Conservation (phyloP, 1,140 invertebrate species). For the Lineus longissimus region DNA sequence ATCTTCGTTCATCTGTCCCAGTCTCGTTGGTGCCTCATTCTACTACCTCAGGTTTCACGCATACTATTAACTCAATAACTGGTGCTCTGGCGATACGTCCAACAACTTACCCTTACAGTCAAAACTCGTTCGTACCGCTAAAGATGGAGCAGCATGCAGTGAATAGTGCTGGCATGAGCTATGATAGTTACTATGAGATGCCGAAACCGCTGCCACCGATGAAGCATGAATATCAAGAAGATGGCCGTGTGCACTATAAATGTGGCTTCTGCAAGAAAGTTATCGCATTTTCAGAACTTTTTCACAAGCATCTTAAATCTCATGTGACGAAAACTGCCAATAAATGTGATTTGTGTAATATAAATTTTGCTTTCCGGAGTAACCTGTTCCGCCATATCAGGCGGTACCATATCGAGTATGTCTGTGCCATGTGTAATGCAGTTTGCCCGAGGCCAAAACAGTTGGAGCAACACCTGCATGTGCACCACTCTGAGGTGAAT, state of each 20-base stretch:
- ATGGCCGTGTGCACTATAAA: constrained; percentile 2
- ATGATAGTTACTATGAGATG: neutral
- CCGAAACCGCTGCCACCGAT: neutral
- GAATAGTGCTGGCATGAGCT: too few relatives aligned
- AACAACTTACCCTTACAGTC: too few relatives aligned
- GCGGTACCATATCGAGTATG: constrained; percentile 1
- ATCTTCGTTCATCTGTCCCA: too few relatives aligned
- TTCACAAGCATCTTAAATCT: constrained; percentile 2
- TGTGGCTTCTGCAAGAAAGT: constrained; percentile 7
- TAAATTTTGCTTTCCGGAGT: neutral
- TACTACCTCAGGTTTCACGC: too few relatives aligned
- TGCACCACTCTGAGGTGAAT: neutral
- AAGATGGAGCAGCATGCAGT: too few relatives aligned
- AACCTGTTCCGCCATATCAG: constrained; percentile 5
- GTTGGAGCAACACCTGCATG: neutral
- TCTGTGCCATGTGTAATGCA: neutral
- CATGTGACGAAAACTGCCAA: constrained; percentile 2
- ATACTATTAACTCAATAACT: too few relatives aligned
- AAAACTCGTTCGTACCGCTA: too few relatives aligned
- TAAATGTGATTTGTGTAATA: neutral
- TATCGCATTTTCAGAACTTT: neutral
- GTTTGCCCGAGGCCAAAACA: constrained; percentile 1
- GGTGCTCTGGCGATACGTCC: too few relatives aligned
- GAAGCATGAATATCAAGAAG: neutral
- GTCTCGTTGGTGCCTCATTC: too few relatives aligned